phyloP scores from a whole-genome alignment of 2,113 vertebrate species.

The Nycticryphes semicollaris region DNA sequence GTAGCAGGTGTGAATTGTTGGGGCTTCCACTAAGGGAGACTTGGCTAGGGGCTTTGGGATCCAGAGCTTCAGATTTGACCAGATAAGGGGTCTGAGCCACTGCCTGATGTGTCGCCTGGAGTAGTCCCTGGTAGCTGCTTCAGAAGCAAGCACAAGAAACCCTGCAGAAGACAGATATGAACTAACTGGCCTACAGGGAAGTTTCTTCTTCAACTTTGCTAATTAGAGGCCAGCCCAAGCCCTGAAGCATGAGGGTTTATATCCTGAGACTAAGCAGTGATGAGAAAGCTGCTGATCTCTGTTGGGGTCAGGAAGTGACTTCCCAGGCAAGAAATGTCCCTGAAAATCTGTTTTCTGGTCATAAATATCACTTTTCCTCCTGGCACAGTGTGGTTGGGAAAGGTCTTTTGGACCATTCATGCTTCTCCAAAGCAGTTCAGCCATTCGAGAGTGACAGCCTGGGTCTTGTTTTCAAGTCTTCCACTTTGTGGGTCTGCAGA shows the following conservation, averaged over 20 bases:
- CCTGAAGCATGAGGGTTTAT: not conserved
- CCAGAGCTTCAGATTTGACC: not conserved
- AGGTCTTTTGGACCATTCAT: not conserved
- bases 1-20: not conserved
- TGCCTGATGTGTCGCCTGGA: not conserved
- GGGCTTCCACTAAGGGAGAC: not conserved
- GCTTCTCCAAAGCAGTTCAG: not conserved
- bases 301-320: not conserved
- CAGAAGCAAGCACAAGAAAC: not conserved
- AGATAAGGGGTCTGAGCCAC: not conserved
- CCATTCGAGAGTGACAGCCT: not conserved
- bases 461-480: not conserved
- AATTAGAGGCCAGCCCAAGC: not conserved
- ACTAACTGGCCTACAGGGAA: not conserved
- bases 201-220: not conserved
- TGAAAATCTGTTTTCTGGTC: not conserved
- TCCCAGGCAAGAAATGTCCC: not conserved
- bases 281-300: not conserved
- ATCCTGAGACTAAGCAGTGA: not conserved
- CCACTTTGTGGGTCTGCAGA: not conserved
- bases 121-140: not conserved
- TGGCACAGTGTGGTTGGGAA: no score
- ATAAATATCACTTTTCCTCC: not conserved
- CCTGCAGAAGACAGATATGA: constrained; percentile 14
- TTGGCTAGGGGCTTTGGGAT: not conserved